Base-by-base conservation (phyloP, 2,113 vertebrate species). In the Anarrhichthys ocellatus region DNA sequence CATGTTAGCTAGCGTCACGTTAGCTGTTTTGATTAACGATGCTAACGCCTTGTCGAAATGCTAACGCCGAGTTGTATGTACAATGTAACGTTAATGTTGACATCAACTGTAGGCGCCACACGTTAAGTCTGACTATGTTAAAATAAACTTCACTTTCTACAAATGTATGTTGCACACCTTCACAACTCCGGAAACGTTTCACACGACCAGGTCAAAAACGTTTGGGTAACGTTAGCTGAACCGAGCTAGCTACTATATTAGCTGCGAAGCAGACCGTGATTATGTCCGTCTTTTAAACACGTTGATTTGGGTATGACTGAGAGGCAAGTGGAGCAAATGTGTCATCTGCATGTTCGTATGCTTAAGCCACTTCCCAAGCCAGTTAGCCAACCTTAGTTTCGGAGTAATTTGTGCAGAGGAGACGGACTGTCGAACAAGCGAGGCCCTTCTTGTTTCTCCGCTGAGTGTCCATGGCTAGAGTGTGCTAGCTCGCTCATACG, bases 1-100 rank as follows among this genome's bases (percentile, higher is more conserved):
- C 17, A 1, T 71, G 29, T 40, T 40, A n/a, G 24, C n/a, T 73
- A 52, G 46, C 13, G 22, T n/a, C 4, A 32, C 24, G 34, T 24
- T 72, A 38, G 76, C 27, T 73, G 83, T 66, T 88, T 34, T 88
- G 77, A 88, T 86, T 84, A 75, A 80, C 59, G 62, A 82, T 36
- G 76, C 72, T 76, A 42, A 58, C 32, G 62, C 82, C 46, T 36
- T 42, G 7, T 38, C 24, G 5, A 40, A 68, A 59, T 32, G 83
- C 78, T 86, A 80, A 73, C 27, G n/a, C 7, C 4, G n/a, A 42
- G 10, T 22, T 20, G 1, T 44, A 4, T 40, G 38, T 61, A 32
- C 44, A 34, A 4, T n/a, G 2, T 5, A 24, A 14, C 11, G 22
- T 9, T 24, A 0, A 34, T 17, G 0, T 27, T 38, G 10, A 52